Percentiles rank a stretch among this genome's conserved stretches.
Conservation (phyloP, 2,888 invertebrate species). For the Parnassius smintheus region DNA sequence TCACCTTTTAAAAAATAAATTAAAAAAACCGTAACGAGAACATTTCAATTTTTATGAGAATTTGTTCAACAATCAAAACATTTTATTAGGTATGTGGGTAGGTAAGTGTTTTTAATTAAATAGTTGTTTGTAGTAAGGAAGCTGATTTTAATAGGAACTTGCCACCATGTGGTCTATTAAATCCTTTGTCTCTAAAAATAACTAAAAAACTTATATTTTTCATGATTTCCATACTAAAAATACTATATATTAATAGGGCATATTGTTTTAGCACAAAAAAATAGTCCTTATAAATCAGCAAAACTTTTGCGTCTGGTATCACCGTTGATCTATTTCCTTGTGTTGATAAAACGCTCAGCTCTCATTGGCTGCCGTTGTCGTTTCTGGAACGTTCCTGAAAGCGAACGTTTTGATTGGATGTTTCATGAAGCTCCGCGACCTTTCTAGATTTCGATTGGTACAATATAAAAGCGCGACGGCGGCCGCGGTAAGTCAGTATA, state of each 20-base stretch:
- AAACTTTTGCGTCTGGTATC: slow-evolving; percentile 50
- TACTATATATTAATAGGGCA: not conserved
- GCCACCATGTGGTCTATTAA: no score
- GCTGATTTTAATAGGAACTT: no score
- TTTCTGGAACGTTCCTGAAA: slow-evolving; percentile 11
- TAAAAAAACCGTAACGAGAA: no score
- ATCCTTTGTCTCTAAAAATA: no score
- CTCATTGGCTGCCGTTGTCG: not conserved
- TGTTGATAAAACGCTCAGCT: not conserved
- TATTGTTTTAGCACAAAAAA: not conserved
- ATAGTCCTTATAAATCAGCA: not conserved
- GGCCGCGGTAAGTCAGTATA: slow-evolving; percentile 13
- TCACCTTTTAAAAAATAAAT: no score
- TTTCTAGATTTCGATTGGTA: slow-evolving; percentile 14
- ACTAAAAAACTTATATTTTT: no score
- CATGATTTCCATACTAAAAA: not conserved
- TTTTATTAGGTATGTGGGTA: no score
- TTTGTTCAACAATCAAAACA: no score
- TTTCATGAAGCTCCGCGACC: not conserved
- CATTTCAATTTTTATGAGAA: no score
- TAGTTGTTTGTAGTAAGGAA: no score
- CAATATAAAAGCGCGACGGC: slow-evolving; percentile 12
- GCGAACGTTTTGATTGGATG: not conserved
- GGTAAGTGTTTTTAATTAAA: no score
- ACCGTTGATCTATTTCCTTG: not conserved